Conservation (phyloP, 2,888 invertebrate species). For the Plebejus argus region DNA sequence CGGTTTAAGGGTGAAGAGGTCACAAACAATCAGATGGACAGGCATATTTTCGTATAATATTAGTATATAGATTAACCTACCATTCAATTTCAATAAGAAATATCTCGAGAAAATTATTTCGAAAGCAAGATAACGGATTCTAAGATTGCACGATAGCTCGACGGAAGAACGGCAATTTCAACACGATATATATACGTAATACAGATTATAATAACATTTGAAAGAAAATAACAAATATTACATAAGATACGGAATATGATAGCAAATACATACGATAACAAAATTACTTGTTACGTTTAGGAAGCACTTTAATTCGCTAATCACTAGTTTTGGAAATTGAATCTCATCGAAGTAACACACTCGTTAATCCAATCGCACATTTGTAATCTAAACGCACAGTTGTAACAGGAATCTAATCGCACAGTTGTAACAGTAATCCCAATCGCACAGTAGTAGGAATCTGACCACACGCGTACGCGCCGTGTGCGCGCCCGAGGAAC, state of each 20-base stretch:
- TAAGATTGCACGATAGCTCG: not conserved
- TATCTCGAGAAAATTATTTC: not conserved
- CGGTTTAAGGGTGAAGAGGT: not conserved
- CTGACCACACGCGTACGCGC: slow-evolving; percentile 7
- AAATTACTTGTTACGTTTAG: not conserved
- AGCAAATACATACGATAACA: not conserved
- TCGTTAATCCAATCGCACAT: not conserved
- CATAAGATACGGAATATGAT: not conserved
- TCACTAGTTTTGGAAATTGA: not conserved
- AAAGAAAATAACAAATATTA: not conserved
- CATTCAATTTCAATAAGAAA: not conserved
- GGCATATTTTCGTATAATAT: not conserved
- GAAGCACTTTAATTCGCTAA: not conserved
- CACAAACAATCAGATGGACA: not conserved
- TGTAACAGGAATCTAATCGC: not conserved
- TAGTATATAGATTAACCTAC: not conserved
- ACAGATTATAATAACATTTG: not conserved
- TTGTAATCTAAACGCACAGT: not conserved
- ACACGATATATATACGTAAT: not conserved
- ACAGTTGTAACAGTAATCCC: not conserved
- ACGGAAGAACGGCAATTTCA: not conserved
- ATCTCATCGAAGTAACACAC: not conserved
- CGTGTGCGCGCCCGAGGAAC: not conserved
- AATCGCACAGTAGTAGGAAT: not conserved
- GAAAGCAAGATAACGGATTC: slow-evolving; percentile 18